phyloP scores from a whole-genome alignment of 2,113 vertebrate genomes.

The Tenrec ecaudatus region DNA sequence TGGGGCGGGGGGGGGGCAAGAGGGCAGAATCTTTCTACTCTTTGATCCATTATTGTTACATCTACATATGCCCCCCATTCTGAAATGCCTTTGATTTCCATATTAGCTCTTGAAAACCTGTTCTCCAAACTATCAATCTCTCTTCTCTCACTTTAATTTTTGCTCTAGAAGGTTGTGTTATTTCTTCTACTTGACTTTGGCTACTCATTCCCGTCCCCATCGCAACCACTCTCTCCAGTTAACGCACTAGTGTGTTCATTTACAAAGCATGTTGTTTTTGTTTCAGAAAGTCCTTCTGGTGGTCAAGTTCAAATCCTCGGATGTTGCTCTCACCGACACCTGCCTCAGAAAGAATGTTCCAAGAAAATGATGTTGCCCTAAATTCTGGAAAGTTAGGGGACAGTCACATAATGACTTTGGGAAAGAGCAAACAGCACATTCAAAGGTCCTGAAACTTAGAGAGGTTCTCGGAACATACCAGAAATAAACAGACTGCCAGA shows the following conservation, averaged over 20 bases:
- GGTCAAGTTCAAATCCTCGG: neutral
- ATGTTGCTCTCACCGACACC: neutral
- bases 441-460: no score
- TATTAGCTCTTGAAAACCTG: neutral
- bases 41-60: neutral
- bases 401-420: neutral
- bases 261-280: neutral
- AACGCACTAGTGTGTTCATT: neutral
- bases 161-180: neutral
- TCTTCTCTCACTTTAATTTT: neutral
- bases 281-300: neutral
- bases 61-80: neutral
- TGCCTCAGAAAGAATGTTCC: neutral
- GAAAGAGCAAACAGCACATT: neutral
- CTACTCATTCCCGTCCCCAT: neutral
- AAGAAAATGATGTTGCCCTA: neutral
- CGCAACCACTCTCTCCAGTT: neutral
- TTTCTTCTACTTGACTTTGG: neutral
- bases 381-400: neutral
- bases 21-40: neutral
- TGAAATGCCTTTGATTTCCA: neutral
- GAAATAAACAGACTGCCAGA: no score
- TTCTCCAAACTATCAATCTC: neutral
- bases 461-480: no score
- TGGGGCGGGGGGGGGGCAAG: neutral